Evolutionary conservation across 2,797 vertebrate species (phyloP).

Genomic region (Falco novaeseelandiae): DNA sequence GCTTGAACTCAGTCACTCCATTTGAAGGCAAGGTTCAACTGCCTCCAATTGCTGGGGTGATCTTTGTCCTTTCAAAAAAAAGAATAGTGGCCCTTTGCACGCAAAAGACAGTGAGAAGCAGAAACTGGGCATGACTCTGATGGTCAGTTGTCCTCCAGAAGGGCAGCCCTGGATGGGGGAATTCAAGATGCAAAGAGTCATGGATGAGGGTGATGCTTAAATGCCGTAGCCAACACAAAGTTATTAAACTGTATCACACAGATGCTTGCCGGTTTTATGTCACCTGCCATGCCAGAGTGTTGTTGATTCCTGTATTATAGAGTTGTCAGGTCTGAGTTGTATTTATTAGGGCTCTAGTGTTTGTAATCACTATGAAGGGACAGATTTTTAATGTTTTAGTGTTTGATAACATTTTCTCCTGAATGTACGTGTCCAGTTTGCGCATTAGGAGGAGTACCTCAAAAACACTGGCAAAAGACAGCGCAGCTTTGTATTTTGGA

Average conservation of each 20-base stretch:
- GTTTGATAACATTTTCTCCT: not conserved
- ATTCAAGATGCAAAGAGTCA: not conserved
- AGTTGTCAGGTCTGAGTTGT: not conserved
- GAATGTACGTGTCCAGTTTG: not conserved
- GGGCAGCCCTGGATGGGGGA: not conserved
- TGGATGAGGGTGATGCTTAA: not conserved
- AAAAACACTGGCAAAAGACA: not conserved
- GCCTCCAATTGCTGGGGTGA: not conserved
- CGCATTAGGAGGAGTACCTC: not conserved
- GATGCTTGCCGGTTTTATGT: not conserved
- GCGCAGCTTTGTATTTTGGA: not conserved
- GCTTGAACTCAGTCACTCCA: not conserved
- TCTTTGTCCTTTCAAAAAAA: not conserved
- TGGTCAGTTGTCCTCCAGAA: not conserved
- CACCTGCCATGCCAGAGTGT: not conserved
- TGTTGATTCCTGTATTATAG: not conserved
- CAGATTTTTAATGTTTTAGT: not conserved
- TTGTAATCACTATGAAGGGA: not conserved
- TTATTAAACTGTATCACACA: not conserved
- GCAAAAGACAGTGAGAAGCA: not conserved
- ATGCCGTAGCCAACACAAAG: not conserved
- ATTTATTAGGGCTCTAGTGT: not conserved
- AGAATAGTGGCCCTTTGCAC: not conserved
- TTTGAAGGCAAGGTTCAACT: not conserved
- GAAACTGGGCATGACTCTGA: not conserved